Conservation (phyloP, 2,113 vertebrate species). For the Orientallactaga bullata region DNA sequence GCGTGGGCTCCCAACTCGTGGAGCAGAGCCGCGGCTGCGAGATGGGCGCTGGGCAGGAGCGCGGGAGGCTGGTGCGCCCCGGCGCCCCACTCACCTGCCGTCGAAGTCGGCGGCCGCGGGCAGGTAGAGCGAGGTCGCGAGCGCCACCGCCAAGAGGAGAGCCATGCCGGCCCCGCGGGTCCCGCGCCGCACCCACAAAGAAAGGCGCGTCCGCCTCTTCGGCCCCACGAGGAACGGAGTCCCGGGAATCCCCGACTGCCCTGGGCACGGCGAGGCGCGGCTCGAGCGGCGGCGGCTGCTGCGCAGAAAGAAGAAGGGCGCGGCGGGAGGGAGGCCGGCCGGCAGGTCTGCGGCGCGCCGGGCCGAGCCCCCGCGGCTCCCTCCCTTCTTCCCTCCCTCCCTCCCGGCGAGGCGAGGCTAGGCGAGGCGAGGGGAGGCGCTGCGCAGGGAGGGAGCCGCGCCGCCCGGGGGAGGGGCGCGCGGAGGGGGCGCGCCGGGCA, state of each 20-base stretch:
- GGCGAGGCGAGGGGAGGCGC: conserved; percentile 74
- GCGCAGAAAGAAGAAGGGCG: neutral
- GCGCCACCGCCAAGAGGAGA: conserved; percentile 82
- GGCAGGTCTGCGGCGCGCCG: conserved; percentile 39
- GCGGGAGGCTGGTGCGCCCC: neutral
- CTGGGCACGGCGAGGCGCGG: too few species aligned
- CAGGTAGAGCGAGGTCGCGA: conserved; percentile 87
- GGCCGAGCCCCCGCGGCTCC: neutral
- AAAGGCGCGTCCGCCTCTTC: neutral
- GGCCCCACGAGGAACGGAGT: neutral
- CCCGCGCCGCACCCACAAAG: neutral
- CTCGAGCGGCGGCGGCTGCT: too few species aligned
- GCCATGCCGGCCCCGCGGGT: neutral
- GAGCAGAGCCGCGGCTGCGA: too few species aligned
- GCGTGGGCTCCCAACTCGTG: neutral
- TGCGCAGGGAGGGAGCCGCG: conserved; percentile 61
- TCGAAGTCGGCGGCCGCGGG: conserved; percentile 91
- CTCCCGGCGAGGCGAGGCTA: too few species aligned
- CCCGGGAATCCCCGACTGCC: too few species aligned
- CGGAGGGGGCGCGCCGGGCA: neutral
- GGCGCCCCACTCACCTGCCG: conserved; percentile 89
- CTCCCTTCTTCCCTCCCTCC: too few species aligned
- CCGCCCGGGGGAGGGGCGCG: conserved; percentile 61
- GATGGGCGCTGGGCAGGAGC: neutral
- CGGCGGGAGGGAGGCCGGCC: neutral